A percentile compares a stretch with the other conserved stretches of the same genome.
Evolutionary conservation across 2,113 vertebrate genomes (phyloP).

Genomic region (Petrocephalus microphthalmus): DNA sequence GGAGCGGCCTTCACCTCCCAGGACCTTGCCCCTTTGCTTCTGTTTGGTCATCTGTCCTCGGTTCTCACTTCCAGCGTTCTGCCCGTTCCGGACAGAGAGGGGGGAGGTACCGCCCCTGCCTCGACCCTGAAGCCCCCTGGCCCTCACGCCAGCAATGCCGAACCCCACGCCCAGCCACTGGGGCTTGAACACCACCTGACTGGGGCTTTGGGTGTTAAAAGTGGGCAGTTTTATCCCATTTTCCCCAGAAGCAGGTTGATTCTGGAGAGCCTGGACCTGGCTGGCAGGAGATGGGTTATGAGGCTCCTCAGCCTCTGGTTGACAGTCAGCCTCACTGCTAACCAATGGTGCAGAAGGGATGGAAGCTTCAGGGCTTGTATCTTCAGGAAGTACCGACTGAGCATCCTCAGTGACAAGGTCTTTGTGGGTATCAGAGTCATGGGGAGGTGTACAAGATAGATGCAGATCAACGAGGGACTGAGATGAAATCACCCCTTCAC

Average conservation of each 20-base stretch:
- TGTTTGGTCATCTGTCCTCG: slow-evolving; percentile 47
- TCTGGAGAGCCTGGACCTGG: background rate
- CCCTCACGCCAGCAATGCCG: slow-evolving; percentile 47
- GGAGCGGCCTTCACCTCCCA: slow-evolving; percentile 61
- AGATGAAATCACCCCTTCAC: slow-evolving; percentile 46
- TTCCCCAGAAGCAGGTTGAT: background rate
- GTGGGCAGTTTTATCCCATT: slow-evolving; percentile 46
- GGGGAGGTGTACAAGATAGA: slow-evolving; percentile 15
- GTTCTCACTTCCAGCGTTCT: slow-evolving; percentile 51
- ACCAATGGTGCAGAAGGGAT: background rate
- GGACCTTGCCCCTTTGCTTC: slow-evolving; percentile 51
- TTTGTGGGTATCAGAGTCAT: background rate
- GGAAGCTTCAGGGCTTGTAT: slow-evolving; percentile 2
- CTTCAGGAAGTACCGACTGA: slow-evolving; percentile 25
- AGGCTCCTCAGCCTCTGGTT: background rate
- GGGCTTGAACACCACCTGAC: slow-evolving; percentile 64
- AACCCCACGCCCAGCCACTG: slow-evolving; percentile 68
- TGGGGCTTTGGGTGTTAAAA: slow-evolving; percentile 58
- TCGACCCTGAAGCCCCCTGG: slow-evolving; percentile 44
- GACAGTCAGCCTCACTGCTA: background rate
- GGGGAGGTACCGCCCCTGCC: slow-evolving; percentile 52
- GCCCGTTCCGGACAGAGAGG: slow-evolving; percentile 44
- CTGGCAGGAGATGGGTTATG: background rate
- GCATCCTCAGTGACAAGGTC: slow-evolving; percentile 30
- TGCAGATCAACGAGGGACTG: slow-evolving; percentile 39